These are phyloP conservation scores for Trichopoda pennipes DNA, from an alignment of 2,888 invertebrate genomes.

Conservation along the genomic window DNA sequence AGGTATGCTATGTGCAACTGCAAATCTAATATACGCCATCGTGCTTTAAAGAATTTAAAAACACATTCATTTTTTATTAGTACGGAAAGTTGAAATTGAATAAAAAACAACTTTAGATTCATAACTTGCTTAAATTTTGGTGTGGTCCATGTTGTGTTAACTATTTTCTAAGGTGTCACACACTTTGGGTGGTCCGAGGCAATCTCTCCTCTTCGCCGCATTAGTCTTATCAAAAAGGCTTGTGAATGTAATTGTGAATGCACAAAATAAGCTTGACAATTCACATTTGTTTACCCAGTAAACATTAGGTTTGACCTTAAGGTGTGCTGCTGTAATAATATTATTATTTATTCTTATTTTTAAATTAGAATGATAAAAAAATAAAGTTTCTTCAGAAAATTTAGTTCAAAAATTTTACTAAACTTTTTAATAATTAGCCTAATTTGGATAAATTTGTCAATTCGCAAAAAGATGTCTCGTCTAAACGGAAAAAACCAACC, in stretches of 20 bases:
- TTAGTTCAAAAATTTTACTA: too few species aligned
- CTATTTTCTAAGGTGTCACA: conserved; percentile 69
- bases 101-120: conserved; percentile 68
- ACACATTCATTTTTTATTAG: conserved; percentile 17
- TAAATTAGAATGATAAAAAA: too few species aligned
- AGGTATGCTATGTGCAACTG: too few species aligned
- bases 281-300: conserved; percentile 45
- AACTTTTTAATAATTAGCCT: too few species aligned
- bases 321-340: too few species aligned
- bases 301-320: not conserved
- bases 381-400: too few species aligned
- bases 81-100: conserved; percentile 15
- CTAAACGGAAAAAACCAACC: too few species aligned
- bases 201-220: conserved; percentile 20
- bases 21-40: conserved; percentile 60
- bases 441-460: too few species aligned
- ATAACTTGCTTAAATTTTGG: conserved; percentile 73
- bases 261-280: conserved; percentile 64
- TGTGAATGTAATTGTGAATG: conserved; percentile 49
- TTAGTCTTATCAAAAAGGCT: conserved; percentile 31
- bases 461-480: too few species aligned
- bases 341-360: too few species aligned
- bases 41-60: conserved; percentile 40
- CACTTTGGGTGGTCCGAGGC: conserved; percentile 75
- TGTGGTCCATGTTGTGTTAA: conserved; percentile 69